Conservation (phyloP, 2,113 vertebrate genomes). For the Murina feae region DNA sequence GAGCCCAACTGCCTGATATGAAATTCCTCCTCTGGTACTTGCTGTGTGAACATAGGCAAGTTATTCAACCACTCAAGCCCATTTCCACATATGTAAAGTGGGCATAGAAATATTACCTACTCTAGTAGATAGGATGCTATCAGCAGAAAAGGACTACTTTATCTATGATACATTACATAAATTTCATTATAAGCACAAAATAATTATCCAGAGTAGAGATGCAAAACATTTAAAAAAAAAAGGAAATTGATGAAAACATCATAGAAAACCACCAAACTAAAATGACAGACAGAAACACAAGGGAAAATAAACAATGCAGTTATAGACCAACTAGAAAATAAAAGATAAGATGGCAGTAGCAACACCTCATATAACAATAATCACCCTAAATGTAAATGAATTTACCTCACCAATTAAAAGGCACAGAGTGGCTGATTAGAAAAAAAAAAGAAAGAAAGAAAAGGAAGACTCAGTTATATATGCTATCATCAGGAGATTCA, state of each 20-base stretch:
- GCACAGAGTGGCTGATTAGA: background rate
- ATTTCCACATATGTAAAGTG: background rate
- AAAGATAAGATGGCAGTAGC: background rate
- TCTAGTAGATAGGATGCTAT: background rate
- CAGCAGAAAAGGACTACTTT: background rate
- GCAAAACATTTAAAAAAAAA: background rate
- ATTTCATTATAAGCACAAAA: background rate
- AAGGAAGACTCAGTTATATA: background rate
- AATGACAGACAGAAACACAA: background rate
- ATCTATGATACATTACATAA: background rate
- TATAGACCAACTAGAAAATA: background rate
- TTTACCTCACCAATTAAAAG: background rate
- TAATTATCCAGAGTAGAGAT: background rate
- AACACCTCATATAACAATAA: background rate
- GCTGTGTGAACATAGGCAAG: background rate
- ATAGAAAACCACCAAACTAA: background rate
- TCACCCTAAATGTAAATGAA: background rate
- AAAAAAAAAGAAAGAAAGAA: no score
- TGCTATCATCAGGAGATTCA: background rate
- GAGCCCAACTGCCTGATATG: background rate
- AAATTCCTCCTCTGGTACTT: background rate
- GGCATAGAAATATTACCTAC: background rate
- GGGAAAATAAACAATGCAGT: background rate
- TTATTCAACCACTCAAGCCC: background rate
- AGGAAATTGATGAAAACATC: background rate